phyloP scores from a whole-genome alignment of 2,888 invertebrate genomes.

The Plebejus anna region DNA sequence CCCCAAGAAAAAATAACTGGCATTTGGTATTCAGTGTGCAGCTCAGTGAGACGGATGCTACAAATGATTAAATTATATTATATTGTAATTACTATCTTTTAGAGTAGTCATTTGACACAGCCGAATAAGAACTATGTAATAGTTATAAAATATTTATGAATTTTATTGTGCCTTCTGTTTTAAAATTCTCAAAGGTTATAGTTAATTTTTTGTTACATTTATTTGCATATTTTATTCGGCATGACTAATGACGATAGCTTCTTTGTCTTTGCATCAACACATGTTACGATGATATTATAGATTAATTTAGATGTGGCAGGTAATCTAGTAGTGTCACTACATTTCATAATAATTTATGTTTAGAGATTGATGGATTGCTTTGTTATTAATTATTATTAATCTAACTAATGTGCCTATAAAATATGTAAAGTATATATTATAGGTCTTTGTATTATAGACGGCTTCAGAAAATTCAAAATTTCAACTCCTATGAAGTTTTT shows the following conservation, averaged over 20 bases:
- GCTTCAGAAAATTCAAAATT: conserved; percentile 61
- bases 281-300: conserved; percentile 47
- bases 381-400: conserved; percentile 53
- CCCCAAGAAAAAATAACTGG: conserved; percentile 86
- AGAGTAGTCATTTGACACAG: conserved; percentile 68
- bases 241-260: conserved; percentile 66
- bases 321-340: conserved; percentile 62
- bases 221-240: conserved; percentile 61
- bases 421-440: conserved; percentile 67
- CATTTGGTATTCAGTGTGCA: conserved; percentile 71
- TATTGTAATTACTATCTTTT: conserved; percentile 71
- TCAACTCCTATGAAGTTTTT: conserved; percentile 52
- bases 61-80: conserved; percentile 75
- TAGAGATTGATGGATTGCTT: conserved; percentile 75
- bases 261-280: conserved; percentile 54
- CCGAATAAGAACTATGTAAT: conserved; percentile 65
- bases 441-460: conserved; percentile 72
- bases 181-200: conserved; percentile 69
- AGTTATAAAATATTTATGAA: conserved; percentile 71
- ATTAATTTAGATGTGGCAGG: conserved; percentile 66
- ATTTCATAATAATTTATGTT: conserved; percentile 63
- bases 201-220: conserved; percentile 48
- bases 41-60: conserved; percentile 77
- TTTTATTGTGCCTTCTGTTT: conserved; percentile 77
- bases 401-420: conserved; percentile 79